A percentile compares a stretch with the other conserved stretches of the same genome.
These are phyloP conservation scores for Dryobates pubescens DNA, from an alignment of 2,797 vertebrate species.

Conservation along the genomic window DNA sequence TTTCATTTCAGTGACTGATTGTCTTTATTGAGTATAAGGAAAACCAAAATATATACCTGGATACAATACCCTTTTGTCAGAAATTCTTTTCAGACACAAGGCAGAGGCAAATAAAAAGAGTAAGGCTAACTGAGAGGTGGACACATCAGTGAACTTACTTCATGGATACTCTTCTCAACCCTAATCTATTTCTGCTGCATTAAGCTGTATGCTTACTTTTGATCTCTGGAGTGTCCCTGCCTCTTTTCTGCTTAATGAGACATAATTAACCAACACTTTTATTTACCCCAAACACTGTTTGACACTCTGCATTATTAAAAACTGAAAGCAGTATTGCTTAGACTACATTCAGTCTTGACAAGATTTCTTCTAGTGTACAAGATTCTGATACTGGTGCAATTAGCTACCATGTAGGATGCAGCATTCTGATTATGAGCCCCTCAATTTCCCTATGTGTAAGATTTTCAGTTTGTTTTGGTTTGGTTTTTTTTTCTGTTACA, in stretches of 20 bases:
- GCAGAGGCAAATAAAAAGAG: background rate
- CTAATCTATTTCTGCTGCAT: background rate
- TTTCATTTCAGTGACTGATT: slow-evolving; percentile 18
- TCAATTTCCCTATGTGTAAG: accelerated
- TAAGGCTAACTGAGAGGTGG: background rate
- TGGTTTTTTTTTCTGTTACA: background rate
- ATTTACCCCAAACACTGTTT: background rate
- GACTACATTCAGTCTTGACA: background rate
- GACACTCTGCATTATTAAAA: background rate
- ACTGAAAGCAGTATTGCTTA: background rate
- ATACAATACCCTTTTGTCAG: slow-evolving; percentile 27
- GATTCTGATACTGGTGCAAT: background rate
- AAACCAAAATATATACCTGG: background rate
- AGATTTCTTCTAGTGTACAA: background rate
- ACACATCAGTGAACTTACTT: background rate
- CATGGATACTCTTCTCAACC: background rate
- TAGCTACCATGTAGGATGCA: background rate
- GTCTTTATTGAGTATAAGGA: background rate
- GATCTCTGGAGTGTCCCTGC: background rate
- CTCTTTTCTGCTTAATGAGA: background rate
- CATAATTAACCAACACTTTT: background rate
- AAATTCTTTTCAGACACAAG: slow-evolving; percentile 20
- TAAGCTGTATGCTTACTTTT: background rate
- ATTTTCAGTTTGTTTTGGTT: background rate
- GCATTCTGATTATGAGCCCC: background rate